A percentile compares a stretch with the other conserved stretches of the same genome.
Evolutionary conservation across 2,113 vertebrate genomes (phyloP).

Genomic region (Silurus asotus): DNA sequence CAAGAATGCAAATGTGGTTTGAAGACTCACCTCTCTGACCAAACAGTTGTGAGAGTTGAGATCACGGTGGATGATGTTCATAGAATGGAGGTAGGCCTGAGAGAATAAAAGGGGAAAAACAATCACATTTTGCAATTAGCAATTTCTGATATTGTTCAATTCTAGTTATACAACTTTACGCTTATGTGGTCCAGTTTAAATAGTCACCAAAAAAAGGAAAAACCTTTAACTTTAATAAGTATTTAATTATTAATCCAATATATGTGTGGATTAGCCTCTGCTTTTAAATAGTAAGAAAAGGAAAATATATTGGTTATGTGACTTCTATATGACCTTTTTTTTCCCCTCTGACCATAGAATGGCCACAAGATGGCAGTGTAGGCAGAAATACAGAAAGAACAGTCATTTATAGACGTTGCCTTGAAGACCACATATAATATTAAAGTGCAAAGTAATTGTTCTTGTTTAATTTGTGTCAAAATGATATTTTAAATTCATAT

Average conservation of each 20-base stretch:
- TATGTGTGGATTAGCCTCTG: background rate
- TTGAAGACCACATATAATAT: no score
- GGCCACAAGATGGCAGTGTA: slow-evolving; percentile 59
- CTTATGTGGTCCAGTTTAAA: slow-evolving; percentile 31
- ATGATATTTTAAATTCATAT: background rate
- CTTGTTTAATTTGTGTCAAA: background rate
- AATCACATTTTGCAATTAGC: background rate
- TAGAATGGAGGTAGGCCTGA: slow-evolving; percentile 91
- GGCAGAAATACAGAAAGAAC: background rate
- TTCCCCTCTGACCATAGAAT: slow-evolving; percentile 5
- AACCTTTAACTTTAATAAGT: background rate
- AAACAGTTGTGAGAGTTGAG: slow-evolving; percentile 98
- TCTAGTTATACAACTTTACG: background rate
- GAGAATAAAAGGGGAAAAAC: background rate
- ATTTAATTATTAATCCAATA: background rate
- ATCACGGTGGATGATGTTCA: slow-evolving; percentile 98
- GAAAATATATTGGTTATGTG: background rate
- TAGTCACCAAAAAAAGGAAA: slow-evolving; percentile 34
- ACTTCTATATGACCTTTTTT: background rate
- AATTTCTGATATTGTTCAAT: background rate
- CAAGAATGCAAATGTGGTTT: background rate
- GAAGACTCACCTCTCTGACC: slow-evolving; percentile 83
- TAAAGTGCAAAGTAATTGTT: background rate
- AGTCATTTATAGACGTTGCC: background rate
- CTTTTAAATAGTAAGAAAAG: background rate